These are phyloP conservation scores for Botrylloides violaceus DNA, from an alignment of 23 tunicate genomes.

Conservation along the genomic window DNA sequence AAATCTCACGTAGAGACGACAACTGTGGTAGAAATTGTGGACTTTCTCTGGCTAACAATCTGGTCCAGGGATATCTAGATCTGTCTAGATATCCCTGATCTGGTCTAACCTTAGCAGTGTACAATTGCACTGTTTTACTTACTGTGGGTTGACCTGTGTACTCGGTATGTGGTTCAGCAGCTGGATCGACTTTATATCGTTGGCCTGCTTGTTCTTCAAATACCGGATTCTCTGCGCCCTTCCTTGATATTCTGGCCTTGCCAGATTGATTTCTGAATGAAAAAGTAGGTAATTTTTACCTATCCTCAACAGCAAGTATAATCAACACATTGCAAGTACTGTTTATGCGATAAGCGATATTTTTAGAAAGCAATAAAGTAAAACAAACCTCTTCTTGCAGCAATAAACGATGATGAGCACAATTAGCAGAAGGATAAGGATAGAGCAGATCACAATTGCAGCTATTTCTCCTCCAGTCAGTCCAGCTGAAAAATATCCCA, in stretches of 20 bases:
- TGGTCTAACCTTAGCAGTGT: no score
- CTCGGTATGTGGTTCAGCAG: constrained; percentile 19
- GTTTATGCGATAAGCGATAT: no score
- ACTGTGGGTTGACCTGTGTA: neutral
- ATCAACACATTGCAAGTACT: no score
- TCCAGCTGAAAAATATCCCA: no score
- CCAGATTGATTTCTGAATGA: neutral
- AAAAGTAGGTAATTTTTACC: neutral
- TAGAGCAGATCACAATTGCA: constrained; percentile 71
- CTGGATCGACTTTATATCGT: constrained; percentile 20
- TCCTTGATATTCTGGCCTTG: neutral
- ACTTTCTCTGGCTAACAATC: no score
- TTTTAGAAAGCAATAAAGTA: neutral
- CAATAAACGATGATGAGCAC: constrained; percentile 38
- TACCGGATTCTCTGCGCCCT: constrained; percentile 3
- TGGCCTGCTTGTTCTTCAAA: neutral
- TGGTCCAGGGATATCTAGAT: no score
- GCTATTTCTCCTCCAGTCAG: constrained; percentile 78
- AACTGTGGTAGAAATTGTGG: no score
- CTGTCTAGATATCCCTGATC: no score
- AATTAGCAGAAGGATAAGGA: constrained; percentile 45
- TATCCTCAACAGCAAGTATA: no score
- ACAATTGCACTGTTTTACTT: no score
- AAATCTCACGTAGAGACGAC: no score
- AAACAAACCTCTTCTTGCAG: constrained; percentile 22